Evolutionary conservation across 2,888 invertebrate genomes (phyloP).

Genomic region (Patella depressa): DNA sequence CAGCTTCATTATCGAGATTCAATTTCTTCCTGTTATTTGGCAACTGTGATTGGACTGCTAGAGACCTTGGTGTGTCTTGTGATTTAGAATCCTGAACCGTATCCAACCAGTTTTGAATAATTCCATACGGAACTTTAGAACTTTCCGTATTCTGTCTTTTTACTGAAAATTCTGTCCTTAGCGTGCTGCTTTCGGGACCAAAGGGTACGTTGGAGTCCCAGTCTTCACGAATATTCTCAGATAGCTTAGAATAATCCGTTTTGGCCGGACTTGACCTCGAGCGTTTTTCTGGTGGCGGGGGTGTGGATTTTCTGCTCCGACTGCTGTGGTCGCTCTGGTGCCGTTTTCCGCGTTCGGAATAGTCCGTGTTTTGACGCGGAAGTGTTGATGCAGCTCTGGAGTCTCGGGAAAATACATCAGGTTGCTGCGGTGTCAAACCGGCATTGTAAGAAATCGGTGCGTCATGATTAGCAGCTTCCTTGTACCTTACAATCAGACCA

Average conservation of each 20-base stretch:
- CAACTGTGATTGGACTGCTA: not conserved
- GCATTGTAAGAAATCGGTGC: too few species aligned
- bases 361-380: too few species aligned
- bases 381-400: too few species aligned
- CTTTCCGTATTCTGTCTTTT: not conserved
- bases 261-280: not conserved
- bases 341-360: not conserved
- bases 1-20: not conserved
- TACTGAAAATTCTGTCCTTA: not conserved
- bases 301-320: not conserved
- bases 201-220: not conserved
- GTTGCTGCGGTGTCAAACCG: too few species aligned
- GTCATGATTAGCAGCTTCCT: too few species aligned
- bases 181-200: not conserved
- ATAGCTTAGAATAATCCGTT: not conserved
- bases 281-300: constrained; percentile 1
- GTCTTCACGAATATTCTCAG: not conserved
- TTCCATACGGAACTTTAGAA: not conserved
- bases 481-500: too few species aligned
- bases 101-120: not conserved
- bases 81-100: not conserved
- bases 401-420: too few species aligned
- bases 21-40: not conserved
- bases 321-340: not conserved
- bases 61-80: not conserved